These are phyloP conservation scores for Centroberyx gerrardi DNA, from an alignment of 2,797 vertebrate species.

Conservation along the genomic window DNA sequence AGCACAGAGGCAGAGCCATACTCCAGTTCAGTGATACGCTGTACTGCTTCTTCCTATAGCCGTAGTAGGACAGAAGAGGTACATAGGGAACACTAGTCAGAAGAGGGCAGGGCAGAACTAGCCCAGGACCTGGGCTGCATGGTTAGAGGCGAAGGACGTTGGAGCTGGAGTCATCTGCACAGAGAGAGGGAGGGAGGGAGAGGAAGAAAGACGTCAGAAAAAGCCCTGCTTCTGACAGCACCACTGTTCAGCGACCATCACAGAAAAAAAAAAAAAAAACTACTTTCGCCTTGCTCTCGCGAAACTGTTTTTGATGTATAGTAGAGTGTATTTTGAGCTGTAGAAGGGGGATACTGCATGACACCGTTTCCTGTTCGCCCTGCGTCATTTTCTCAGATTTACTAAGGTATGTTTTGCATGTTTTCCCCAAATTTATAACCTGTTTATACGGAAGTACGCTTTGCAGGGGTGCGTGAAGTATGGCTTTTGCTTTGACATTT, in stretches of 20 bases:
- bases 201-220: constrained; percentile 87
- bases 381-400: constrained; percentile 82
- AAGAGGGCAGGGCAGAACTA: constrained; percentile 80
- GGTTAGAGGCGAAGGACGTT: constrained; percentile 79
- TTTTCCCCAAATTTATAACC: constrained; percentile 71
- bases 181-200: constrained; percentile 90
- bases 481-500: constrained; percentile 77
- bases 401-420: constrained; percentile 88
- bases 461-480: constrained; percentile 62
- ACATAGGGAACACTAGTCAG: constrained; percentile 47
- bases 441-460: constrained; percentile 68
- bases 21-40: constrained; percentile 72
- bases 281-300: constrained; percentile 87
- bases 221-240: constrained; percentile 89
- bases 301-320: constrained; percentile 81
- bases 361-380: constrained; percentile 76
- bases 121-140: constrained; percentile 78
- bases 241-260: constrained; percentile 87
- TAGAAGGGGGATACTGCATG: constrained; percentile 87
- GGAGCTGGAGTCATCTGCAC: constrained; percentile 90
- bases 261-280: constrained; percentile 73
- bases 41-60: constrained; percentile 63
- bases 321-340: constrained; percentile 81
- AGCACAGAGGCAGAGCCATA: constrained; percentile 89
- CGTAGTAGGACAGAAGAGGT: constrained; percentile 62